phyloP scores from a whole-genome alignment of 2,888 invertebrate species.

The Pachydiplax longipennis region DNA sequence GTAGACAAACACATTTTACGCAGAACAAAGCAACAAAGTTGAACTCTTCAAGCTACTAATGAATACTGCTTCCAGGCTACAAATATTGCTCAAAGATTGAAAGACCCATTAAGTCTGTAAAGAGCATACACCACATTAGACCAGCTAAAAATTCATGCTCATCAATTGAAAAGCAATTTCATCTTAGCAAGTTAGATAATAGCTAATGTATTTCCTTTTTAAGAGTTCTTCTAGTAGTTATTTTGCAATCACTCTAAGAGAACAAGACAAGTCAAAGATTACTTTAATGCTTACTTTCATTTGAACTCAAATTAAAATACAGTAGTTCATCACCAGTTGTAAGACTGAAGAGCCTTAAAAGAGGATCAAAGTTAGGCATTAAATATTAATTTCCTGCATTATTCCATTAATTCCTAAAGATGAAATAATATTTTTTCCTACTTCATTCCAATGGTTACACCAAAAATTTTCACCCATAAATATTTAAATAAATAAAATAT shows the following conservation, averaged over 20 bases:
- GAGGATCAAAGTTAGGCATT: too few relatives aligned
- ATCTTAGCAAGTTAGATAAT: neutral
- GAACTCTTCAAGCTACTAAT: neutral
- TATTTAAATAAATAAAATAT: too few relatives aligned
- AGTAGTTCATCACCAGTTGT: too few relatives aligned
- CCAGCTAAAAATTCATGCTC: slow-evolving; percentile 18
- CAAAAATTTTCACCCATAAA: too few relatives aligned
- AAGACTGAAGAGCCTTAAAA: too few relatives aligned
- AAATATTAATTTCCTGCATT: too few relatives aligned
- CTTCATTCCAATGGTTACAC: too few relatives aligned
- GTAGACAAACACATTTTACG: neutral
- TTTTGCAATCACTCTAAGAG: neutral
- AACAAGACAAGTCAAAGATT: neutral
- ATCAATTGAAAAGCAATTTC: neutral
- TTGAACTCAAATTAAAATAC: too few relatives aligned
- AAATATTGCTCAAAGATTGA: neutral
- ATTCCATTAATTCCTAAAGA: too few relatives aligned
- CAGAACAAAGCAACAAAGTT: neutral
- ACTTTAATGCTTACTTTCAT: neutral
- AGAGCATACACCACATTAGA: slow-evolving; percentile 10
- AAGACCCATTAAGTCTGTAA: neutral
- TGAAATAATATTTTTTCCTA: too few relatives aligned
- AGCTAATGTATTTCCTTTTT: neutral
- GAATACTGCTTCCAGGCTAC: neutral
- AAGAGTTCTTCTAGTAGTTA: neutral